Conservation (phyloP, 2,888 invertebrate genomes). For the Brenthis daphne region DNA sequence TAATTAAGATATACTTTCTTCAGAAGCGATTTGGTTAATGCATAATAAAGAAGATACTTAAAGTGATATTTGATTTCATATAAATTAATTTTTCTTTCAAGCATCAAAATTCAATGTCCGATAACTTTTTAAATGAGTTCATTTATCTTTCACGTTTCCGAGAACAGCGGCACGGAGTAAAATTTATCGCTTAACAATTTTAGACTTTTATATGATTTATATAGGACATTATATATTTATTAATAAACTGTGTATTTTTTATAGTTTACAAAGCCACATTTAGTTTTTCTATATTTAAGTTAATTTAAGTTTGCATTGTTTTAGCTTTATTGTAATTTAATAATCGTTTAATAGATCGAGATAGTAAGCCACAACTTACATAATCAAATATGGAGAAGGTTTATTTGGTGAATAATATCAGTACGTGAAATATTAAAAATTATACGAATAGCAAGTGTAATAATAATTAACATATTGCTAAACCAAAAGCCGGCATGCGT, state of each 20-base stretch:
- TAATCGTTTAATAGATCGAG: too few species aligned
- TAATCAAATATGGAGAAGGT: too few species aligned
- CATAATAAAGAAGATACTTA: neutral
- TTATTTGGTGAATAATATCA: too few species aligned
- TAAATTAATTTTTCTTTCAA: conserved; percentile 11
- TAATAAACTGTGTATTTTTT: neutral
- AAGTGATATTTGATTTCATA: conserved; percentile 2
- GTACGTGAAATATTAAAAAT: neutral
- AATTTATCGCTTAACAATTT: conserved; percentile 21
- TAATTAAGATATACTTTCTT: too few species aligned
- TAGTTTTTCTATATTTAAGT: too few species aligned
- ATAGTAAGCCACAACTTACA: too few species aligned
- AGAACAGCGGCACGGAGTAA: conserved; percentile 11
- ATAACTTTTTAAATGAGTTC: conserved; percentile 30
- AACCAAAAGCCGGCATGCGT: neutral
- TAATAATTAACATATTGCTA: conserved; percentile 3
- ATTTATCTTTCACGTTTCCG: conserved; percentile 26
- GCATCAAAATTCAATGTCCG: conserved; percentile 33
- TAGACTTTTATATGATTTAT: neutral
- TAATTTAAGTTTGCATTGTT: too few species aligned
- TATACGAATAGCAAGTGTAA: neutral
- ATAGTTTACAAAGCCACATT: too few species aligned
- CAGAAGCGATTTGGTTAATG: too few species aligned
- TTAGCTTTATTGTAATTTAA: too few species aligned
- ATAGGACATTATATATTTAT: neutral